Percentiles rank a stretch among this genome's conserved stretches.
Evolutionary conservation across 23 tunicate species (phyloP).

Genomic region (Phallusia fumigata): DNA sequence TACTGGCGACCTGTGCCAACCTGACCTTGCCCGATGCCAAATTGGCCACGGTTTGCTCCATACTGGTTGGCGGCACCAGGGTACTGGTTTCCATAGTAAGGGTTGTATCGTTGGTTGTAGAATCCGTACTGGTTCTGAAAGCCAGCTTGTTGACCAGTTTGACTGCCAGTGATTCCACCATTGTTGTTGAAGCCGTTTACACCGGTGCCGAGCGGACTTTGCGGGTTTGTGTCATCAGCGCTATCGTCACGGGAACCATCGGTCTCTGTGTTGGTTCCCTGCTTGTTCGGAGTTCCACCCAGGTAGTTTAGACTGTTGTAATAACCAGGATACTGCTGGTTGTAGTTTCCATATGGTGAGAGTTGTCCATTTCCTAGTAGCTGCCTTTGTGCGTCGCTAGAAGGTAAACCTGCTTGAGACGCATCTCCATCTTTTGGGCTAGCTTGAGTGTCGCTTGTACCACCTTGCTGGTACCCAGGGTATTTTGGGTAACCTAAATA

Average conservation of each 20-base stretch:
- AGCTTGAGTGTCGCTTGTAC: not conserved
- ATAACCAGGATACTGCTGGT: slow-evolving; percentile 4
- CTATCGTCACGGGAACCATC: not conserved
- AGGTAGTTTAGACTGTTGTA: slow-evolving; percentile 1
- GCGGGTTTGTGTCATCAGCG: not conserved
- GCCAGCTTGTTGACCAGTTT: too few relatives aligned
- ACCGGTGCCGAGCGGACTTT: not conserved
- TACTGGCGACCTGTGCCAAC: not conserved
- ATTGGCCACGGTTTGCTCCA: not conserved
- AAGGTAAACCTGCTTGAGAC: not conserved
- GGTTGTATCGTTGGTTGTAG: not conserved
- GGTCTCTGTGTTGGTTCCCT: not conserved
- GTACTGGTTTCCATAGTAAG: not conserved
- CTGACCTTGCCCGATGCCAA: not conserved
- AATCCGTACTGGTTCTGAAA: not conserved
- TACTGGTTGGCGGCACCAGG: not conserved
- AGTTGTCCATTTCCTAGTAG: not conserved
- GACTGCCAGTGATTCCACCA: not conserved
- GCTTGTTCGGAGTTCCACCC: not conserved
- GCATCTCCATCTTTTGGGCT: not conserved
- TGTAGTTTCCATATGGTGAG: not conserved
- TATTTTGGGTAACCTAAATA: not conserved
- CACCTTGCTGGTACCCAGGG: not conserved
- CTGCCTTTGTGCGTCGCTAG: not conserved
- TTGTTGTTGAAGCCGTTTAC: not conserved